phyloP scores from a whole-genome alignment of 2,888 invertebrate species.

The Pyrochroa serraticornis region DNA sequence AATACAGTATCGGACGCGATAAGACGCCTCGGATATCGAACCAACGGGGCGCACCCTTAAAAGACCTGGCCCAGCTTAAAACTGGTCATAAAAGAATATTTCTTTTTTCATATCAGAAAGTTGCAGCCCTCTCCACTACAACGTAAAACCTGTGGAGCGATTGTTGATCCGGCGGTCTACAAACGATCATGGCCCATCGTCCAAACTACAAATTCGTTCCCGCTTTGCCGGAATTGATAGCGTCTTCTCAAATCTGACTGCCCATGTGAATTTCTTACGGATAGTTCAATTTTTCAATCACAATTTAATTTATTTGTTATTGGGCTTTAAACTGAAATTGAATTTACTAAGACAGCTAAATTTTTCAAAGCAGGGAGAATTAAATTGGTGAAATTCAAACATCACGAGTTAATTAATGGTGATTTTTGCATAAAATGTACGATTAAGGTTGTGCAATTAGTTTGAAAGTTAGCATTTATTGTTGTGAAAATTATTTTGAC shows the following conservation, averaged over 20 bases:
- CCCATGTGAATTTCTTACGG: constrained; percentile 20
- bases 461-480: too few species aligned
- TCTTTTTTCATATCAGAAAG: constrained; percentile 52
- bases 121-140: constrained; percentile 48
- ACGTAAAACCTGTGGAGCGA: constrained; percentile 49
- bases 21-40: constrained; percentile 22
- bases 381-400: too few species aligned
- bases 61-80: constrained; percentile 42
- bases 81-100: constrained; percentile 53
- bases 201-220: constrained; percentile 37
- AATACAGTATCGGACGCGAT: constrained; percentile 20
- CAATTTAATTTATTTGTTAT: constrained; percentile 19
- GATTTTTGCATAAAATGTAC: too few species aligned
- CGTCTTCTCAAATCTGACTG: constrained; percentile 27
- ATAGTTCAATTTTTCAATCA: constrained; percentile 27
- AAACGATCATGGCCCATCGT: constrained; percentile 32
- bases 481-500: too few species aligned
- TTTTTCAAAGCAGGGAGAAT: too few species aligned
- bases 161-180: constrained; percentile 42
- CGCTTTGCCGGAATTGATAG: constrained; percentile 40
- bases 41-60: constrained; percentile 23
- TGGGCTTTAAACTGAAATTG: background rate
- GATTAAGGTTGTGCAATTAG: too few species aligned
- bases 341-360: too few species aligned
- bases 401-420: too few species aligned